Evolutionary conservation across 64 coral and sea anemone species (phyloP), one percentile per base, ranked within the genome.

Genomic region (Orbicella faveolata): DNA sequence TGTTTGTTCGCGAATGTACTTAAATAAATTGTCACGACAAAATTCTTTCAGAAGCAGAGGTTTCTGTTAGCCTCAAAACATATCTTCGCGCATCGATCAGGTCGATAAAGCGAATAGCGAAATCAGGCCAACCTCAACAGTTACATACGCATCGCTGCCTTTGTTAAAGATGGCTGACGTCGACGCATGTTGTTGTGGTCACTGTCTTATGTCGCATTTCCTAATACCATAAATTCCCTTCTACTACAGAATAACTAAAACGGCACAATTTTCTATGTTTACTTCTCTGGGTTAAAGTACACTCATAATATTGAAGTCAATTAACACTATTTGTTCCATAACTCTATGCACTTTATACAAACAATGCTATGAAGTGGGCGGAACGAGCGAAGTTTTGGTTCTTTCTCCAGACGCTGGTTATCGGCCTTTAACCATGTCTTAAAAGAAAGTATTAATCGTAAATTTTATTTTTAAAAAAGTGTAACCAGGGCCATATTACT

Each of bases 291-390:
- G 25, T 26, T 18, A 7, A 70, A 25, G 21, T 25, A 70, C 67
- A 2, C 4, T 1, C 67, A 11, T 70, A 1, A 11, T 70, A 11
- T 70, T n/a, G 67, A n/a, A 70, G 25, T n/a, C 67, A 70, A 70
- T 70, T 70, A 26, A 33, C 67, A 10, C 67, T n/a, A 70, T 70
- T 70, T 70, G 67, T 70, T 70, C 67, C 21, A n/a, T 26, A 70
- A 70, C 20, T 70, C 67, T 1, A 11, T 11, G 21, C 67, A 70
- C 67, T 70, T 70, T 26, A 70, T 70, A 70, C 39, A 77, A 48
- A 79, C 59, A 83, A 10, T 36, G 17, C 14, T 62, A 30, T 81
- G 54, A 81, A 81, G 79, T 81, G 79, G 79, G 59, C 12, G 30
- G 11, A 63, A 81, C 79, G 36, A 62, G 23, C 1, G 59, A 10